These are phyloP conservation scores for Bujurquina vittata DNA, from an alignment of 2,113 vertebrate species.

Conservation along the genomic window DNA sequence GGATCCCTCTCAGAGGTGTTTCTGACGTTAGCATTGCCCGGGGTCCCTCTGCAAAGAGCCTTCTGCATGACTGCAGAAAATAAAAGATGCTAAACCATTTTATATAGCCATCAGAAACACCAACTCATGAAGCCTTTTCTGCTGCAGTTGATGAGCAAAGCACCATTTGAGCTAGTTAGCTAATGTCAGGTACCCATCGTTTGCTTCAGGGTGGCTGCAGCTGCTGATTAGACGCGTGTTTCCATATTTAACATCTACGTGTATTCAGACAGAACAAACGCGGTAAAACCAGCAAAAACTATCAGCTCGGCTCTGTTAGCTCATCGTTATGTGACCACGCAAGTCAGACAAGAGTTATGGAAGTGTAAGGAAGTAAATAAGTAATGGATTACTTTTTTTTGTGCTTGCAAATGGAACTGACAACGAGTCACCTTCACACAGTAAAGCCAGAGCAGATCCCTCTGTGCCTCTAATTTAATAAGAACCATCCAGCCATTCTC, in stretches of 20 bases:
- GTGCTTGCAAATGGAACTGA: neutral
- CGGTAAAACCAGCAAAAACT: neutral
- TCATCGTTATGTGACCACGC: no score
- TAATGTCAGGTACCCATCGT: neutral
- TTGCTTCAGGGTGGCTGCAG: neutral
- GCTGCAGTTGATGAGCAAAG: neutral
- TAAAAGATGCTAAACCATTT: neutral
- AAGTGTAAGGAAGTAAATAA: no score
- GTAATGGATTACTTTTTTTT: neutral
- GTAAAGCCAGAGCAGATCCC: neutral
- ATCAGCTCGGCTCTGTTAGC: no score
- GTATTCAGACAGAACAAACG: neutral
- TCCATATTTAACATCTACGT: neutral
- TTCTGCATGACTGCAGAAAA: neutral
- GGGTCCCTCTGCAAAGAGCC: accelerated
- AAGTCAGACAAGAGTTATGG: no score
- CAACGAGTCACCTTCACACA: neutral
- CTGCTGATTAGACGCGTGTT: neutral
- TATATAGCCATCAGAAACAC: neutral
- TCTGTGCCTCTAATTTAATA: neutral
- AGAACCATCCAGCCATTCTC: neutral
- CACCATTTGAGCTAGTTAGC: neutral
- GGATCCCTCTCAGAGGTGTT: neutral
- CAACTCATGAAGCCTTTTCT: neutral
- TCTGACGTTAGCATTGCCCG: neutral